phyloP scores from a whole-genome alignment of 2,888 invertebrate species.

The Rhyacophila evoluta region DNA sequence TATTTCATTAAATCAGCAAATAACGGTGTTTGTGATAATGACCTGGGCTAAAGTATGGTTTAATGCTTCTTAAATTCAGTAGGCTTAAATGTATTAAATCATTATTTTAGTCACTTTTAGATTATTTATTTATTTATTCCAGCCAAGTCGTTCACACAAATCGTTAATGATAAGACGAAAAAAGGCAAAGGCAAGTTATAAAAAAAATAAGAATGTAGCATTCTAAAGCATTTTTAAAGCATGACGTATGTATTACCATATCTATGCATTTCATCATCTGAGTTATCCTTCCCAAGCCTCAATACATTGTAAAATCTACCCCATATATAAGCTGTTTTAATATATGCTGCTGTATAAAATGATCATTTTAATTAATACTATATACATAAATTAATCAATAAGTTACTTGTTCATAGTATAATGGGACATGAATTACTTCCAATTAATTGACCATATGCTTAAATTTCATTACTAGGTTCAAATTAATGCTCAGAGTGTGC shows the following conservation, averaged over 20 bases:
- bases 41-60: background rate
- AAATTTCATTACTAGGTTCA: too few species aligned
- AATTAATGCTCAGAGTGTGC: too few species aligned
- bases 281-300: too few species aligned
- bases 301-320: too few species aligned
- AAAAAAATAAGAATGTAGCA: background rate
- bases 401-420: too few species aligned
- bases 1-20: background rate
- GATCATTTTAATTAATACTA: too few species aligned
- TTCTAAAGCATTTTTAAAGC: background rate
- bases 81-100: background rate
- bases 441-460: too few species aligned
- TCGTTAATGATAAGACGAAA: constrained; percentile 52
- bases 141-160: constrained; percentile 53
- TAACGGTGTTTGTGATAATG: background rate
- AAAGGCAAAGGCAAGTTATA: constrained; percentile 50
- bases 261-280: background rate
- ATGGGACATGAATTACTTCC: too few species aligned
- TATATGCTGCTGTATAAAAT: too few species aligned
- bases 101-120: constrained; percentile 28
- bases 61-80: background rate
- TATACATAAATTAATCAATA: too few species aligned
- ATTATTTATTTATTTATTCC: constrained; percentile 49
- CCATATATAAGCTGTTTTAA: too few species aligned
- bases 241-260: background rate